These are phyloP conservation scores for Strix aluco DNA, from an alignment of 2,113 vertebrate genomes.

Conservation along the genomic window DNA sequence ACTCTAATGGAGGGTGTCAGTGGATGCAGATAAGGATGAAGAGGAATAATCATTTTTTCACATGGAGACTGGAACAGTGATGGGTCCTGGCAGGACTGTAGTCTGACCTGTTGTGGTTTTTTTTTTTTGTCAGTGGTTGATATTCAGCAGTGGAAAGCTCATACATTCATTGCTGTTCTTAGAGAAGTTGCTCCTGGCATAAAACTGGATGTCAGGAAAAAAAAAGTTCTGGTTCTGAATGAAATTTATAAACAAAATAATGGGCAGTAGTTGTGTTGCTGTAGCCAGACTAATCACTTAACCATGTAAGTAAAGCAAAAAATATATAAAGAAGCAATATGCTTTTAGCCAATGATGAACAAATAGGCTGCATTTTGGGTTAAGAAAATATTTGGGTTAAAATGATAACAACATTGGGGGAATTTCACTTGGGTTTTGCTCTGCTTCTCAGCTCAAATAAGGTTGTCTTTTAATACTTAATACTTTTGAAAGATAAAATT, in stretches of 20 bases:
- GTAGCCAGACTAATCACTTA: not conserved
- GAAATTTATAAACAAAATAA: not conserved
- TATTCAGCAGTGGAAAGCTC: not conserved
- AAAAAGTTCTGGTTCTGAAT: not conserved
- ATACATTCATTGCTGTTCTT: not conserved
- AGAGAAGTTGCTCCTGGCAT: not conserved
- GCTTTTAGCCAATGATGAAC: not conserved
- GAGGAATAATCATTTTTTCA: not conserved
- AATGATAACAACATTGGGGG: not conserved
- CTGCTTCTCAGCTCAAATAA: not conserved
- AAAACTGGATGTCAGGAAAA: not conserved
- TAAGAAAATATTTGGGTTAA: not conserved
- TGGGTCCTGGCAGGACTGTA: not conserved
- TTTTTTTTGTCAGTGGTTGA: not conserved
- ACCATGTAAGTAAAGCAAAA: not conserved
- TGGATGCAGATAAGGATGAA: not conserved
- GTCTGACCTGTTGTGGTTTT: accelerated
- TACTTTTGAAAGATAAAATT: not conserved
- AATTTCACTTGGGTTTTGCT: not conserved
- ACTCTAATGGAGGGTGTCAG: not conserved
- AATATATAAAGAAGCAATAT: not conserved
- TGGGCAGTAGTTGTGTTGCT: not conserved
- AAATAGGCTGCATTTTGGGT: not conserved
- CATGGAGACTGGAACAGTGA: not conserved
- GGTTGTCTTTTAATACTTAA: not conserved